These are phyloP conservation scores for Ostrea denselamellosa DNA, from an alignment of 1,140 invertebrate genomes.

Conservation along the genomic window DNA sequence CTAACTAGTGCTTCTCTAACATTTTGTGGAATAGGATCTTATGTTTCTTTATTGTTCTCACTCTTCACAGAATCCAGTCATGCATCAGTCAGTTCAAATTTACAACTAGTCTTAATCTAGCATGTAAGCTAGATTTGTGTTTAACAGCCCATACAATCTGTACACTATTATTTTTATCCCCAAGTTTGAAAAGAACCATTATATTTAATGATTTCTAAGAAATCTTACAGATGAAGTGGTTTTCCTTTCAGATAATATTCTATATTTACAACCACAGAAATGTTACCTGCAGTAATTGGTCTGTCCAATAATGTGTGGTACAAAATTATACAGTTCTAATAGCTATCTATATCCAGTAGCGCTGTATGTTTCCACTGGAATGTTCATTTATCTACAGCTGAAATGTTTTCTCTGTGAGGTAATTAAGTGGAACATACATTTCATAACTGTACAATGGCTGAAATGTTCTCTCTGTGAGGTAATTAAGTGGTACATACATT, in stretches of 20 bases:
- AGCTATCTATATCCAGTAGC: too few species aligned
- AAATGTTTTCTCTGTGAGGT: too few species aligned
- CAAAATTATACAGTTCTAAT: too few species aligned
- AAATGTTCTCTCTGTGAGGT: too few species aligned
- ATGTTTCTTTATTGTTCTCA: background rate
- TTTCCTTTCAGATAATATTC: background rate
- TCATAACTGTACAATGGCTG: too few species aligned
- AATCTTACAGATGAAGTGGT: background rate
- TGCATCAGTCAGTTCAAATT: background rate
- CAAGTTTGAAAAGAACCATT: background rate
- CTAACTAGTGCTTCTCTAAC: conserved; percentile 44
- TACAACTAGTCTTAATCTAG: background rate
- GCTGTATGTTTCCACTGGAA: too few species aligned
- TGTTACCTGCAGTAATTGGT: background rate
- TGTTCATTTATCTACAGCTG: too few species aligned
- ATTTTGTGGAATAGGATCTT: conserved; percentile 31
- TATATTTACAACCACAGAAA: background rate
- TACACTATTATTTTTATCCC: background rate
- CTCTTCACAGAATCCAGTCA: background rate
- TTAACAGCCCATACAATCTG: background rate
- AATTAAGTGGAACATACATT: too few species aligned
- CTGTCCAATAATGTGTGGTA: too few species aligned
- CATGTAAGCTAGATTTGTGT: background rate
- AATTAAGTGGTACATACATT: too few species aligned
- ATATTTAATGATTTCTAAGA: background rate